Percentiles rank a stretch among this genome's conserved stretches.
These are phyloP conservation scores for Zaprionus inermis DNA, from an alignment of 1,140 invertebrate species.

Conservation along the genomic window DNA sequence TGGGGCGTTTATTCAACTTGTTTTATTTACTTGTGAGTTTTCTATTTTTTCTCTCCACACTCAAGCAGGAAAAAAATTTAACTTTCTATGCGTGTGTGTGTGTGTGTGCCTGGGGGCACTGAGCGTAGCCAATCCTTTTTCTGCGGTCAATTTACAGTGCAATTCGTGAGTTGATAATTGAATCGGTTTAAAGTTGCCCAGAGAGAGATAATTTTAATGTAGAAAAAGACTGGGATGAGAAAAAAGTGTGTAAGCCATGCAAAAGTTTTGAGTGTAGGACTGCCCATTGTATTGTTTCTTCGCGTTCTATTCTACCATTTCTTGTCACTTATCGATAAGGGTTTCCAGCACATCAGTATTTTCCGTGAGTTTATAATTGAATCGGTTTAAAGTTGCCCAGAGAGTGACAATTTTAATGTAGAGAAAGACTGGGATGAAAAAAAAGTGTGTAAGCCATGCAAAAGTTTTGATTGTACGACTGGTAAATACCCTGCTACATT, in stretches of 20 bases:
- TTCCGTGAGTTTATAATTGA: constrained; percentile 57
- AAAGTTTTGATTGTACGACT: not conserved
- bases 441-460: too few relatives aligned
- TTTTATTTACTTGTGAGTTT: constrained; percentile 4
- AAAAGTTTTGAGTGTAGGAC: not conserved
- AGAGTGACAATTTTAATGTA: constrained; percentile 22
- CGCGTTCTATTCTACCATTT: not conserved
- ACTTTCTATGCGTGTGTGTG: not conserved
- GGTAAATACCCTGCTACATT: not conserved
- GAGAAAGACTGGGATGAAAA: too few relatives aligned
- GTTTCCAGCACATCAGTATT: not conserved
- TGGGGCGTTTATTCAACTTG: constrained; percentile 35
- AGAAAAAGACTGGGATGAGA: too few relatives aligned
- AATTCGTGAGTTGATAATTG: constrained; percentile 61
- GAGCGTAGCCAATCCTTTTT: constrained; percentile 9
- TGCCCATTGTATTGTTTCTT: not conserved
- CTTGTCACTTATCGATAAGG: not conserved
- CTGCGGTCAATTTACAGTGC: constrained; percentile 15
- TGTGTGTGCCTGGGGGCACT: not conserved
- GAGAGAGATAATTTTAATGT: constrained; percentile 25
- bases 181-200: constrained; percentile 53
- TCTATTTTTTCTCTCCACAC: not conserved
- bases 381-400: constrained; percentile 51
- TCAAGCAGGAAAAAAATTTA: not conserved
- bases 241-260: too few relatives aligned